Evolutionary conservation across 2,888 invertebrate species (phyloP).

Genomic region (Drosophila siamana): DNA sequence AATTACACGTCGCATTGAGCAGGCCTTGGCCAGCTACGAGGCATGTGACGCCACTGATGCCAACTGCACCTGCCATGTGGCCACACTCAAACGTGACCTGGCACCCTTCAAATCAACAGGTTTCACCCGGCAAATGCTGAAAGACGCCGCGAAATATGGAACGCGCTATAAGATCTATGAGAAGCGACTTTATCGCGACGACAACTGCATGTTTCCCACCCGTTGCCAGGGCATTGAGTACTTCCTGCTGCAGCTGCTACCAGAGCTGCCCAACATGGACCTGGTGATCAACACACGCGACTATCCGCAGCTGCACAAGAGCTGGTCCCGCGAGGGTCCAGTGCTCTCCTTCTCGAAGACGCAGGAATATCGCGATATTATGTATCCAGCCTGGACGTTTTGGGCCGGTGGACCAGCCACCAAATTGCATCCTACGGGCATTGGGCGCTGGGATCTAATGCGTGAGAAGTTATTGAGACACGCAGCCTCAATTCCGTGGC

Average conservation of each 20-base stretch:
- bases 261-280: constrained; percentile 92
- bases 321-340: constrained; percentile 86
- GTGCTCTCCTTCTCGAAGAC: constrained; percentile 98
- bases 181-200: constrained; percentile 92
- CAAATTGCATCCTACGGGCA: constrained; percentile 95
- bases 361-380: constrained; percentile 93
- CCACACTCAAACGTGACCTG: constrained; percentile 90
- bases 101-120: constrained; percentile 88
- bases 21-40: constrained; percentile 86
- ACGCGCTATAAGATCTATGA: constrained; percentile 93
- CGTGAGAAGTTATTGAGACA: constrained; percentile 90
- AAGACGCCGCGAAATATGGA: constrained; percentile 87
- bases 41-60: constrained; percentile 86
- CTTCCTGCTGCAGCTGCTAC: constrained; percentile 90
- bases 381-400: constrained; percentile 98
- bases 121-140: constrained; percentile 89
- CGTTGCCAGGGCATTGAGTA: constrained; percentile 96
- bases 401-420: constrained; percentile 99
- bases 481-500: constrained; percentile 90
- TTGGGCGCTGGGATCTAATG: constrained; percentile 97
- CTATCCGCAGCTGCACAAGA: constrained; percentile 92
- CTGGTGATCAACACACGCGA: constrained; percentile 95
- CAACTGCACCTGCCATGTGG: constrained; percentile 89
- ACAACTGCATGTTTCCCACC: constrained; percentile 95
- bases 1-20: constrained; percentile 86